phyloP scores from a whole-genome alignment of 2,113 vertebrate genomes.

The Symphodus melops region DNA sequence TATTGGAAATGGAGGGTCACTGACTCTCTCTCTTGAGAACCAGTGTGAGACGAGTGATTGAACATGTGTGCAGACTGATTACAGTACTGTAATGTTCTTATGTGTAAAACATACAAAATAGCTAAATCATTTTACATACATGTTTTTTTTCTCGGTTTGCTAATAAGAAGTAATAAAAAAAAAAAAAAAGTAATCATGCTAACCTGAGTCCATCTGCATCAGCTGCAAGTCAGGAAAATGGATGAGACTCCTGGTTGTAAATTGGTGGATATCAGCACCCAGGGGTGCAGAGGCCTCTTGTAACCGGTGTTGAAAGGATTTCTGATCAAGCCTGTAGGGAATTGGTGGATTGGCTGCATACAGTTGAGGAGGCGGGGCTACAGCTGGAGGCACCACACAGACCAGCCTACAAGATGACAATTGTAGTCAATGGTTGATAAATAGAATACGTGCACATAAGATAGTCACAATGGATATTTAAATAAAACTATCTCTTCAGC shows the following conservation, averaged over 20 bases:
- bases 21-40: too few species aligned
- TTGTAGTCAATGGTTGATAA: neutral
- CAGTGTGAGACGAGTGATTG: too few species aligned
- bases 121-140: too few species aligned
- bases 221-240: conserved; percentile 89
- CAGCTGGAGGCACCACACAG: conserved; percentile 88
- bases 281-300: conserved; percentile 81
- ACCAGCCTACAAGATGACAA: conserved; percentile 81
- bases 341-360: conserved; percentile 87
- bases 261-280: conserved; percentile 79
- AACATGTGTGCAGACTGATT: too few species aligned
- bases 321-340: conserved; percentile 85
- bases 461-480: neutral
- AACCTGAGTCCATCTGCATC: conserved; percentile 96
- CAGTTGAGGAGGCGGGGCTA: conserved; percentile 87
- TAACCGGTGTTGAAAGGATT: conserved; percentile 81
- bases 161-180: neutral
- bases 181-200: neutral
- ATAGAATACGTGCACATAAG: neutral
- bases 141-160: too few species aligned
- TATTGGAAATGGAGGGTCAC: too few species aligned
- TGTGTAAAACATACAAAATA: too few species aligned
- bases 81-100: too few species aligned
- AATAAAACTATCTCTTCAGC: too few species aligned
- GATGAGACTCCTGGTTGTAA: conserved; percentile 78